Conservation (phyloP, 2,888 invertebrate genomes). For the Smittia aterrima region DNA sequence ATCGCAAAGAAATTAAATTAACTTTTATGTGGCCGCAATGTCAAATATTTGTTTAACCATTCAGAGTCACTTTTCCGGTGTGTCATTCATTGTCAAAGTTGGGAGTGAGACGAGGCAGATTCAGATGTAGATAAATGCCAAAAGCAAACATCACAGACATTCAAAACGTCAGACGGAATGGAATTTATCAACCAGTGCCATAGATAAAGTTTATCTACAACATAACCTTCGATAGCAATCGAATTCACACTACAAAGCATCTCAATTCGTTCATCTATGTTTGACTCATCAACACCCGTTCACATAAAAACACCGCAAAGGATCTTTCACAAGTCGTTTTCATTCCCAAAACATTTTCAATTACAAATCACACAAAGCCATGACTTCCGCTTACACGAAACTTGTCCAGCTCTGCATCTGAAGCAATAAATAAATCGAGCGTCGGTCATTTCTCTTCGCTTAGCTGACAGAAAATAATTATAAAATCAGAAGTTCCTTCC, state of each 20-base stretch:
- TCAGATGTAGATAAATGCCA: slow-evolving; percentile 38
- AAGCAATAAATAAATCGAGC: slow-evolving; percentile 32
- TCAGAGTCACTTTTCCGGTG: slow-evolving; percentile 24
- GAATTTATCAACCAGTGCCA: slow-evolving; percentile 5
- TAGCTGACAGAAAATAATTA: no score
- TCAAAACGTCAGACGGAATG: slow-evolving; percentile 2
- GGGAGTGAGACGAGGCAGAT: not conserved
- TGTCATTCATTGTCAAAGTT: slow-evolving; percentile 6
- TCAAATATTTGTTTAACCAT: slow-evolving; percentile 39
- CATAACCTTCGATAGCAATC: not conserved
- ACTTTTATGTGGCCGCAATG: slow-evolving; percentile 31
- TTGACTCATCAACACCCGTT: not conserved
- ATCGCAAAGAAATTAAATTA: slow-evolving; percentile 37
- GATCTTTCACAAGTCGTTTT: not conserved
- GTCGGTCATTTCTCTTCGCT: not conserved
- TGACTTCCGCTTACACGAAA: slow-evolving; percentile 26
- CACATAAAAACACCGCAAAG: not conserved
- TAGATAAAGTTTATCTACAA: not conserved
- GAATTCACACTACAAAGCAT: not conserved
- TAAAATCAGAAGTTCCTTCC: no score
- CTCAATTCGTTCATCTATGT: no score
- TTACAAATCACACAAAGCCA: slow-evolving; percentile 39
- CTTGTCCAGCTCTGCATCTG: not conserved
- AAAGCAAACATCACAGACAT: slow-evolving; percentile 23
- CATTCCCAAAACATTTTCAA: slow-evolving; percentile 36